A percentile compares a stretch with the other conserved stretches of the same genome.
Conservation (phyloP, 2,888 invertebrate species). For the Tetropium fuscum region DNA sequence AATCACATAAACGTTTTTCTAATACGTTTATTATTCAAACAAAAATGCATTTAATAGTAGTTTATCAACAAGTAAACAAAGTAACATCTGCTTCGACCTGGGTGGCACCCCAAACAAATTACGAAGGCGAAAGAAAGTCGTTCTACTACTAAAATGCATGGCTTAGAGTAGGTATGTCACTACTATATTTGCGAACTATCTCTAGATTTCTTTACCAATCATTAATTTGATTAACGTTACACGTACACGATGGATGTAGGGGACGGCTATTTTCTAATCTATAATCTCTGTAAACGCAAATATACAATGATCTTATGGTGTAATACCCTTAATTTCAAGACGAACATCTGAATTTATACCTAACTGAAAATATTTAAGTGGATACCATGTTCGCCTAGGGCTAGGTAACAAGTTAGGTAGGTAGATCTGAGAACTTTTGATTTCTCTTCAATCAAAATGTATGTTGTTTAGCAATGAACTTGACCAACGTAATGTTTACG, state of each 20-base stretch:
- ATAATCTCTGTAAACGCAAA: neutral
- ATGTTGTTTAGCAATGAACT: constrained; percentile 10
- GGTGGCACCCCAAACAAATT: constrained; percentile 44
- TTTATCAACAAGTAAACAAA: constrained; percentile 34
- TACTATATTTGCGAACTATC: constrained; percentile 10
- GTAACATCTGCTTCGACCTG: constrained; percentile 40
- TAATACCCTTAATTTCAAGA: neutral
- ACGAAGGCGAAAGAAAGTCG: constrained; percentile 49
- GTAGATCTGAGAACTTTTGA: neutral
- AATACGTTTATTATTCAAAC: too few species aligned
- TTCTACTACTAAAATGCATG: constrained; percentile 36
- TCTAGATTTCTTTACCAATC: constrained; percentile 21
- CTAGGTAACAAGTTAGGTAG: constrained; percentile 1
- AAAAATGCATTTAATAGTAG: too few species aligned
- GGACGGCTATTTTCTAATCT: constrained; percentile 15
- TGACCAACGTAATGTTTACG: too few species aligned
- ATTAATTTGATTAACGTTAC: constrained; percentile 4
- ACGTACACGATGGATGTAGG: constrained; percentile 8
- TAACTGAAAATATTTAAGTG: constrained; percentile 14
- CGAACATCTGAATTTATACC: constrained; percentile 12
- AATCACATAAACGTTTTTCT: too few species aligned
- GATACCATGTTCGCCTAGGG: constrained; percentile 2
- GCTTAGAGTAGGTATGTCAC: neutral
- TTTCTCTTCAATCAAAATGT: constrained; percentile 4
- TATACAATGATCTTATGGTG: too few species aligned